Base-by-base conservation (phyloP, 2,888 invertebrate genomes). In the Ceramica pisi region DNA sequence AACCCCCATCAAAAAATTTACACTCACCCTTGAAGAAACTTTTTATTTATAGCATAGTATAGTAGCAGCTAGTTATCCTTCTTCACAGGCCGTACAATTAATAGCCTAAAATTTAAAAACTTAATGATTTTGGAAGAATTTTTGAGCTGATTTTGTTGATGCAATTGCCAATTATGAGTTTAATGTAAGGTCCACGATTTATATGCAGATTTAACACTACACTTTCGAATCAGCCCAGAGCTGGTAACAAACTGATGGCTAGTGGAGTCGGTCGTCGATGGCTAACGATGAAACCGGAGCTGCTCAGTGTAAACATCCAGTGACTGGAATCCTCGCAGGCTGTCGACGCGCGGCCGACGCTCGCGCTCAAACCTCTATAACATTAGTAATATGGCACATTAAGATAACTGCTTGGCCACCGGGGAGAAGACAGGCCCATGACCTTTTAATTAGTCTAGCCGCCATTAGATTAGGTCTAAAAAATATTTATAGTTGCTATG, bases 211-310 rank as follows among this genome's bases (percentile, higher is more conserved):
- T 89, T 84, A 84, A 87, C 88, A 90, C 89, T 85, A 71, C 92
- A 93, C 92, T 90, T 89, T 92, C 89, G 90, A 86, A 87, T 88
- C 84, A 84, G 86, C 65, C 92, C 90, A 92, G 89, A 87, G 94
- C 91, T 92, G 90, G 89, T 88, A 85, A 89, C 88, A 85, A 88
- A 95, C 95, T 94, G 94, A 87, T 92, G 92, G 88, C 87, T 71
- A 83, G 75, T 82, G 83, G 80, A 85, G 84, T 74, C 82, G 79
- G 85, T 73, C 87, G 91, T 86, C 90, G 90, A 82, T 88, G 89
- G 87, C 88, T 92, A 92, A 92, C 92, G 93, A 93, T 91, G 95
- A 89, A 94, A 95, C 93, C 94, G 94, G 95, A 95, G 92, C 90
- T 81, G 71, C 76, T 55, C 75, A 90, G 86, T 95, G 91, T 95